Conservation (phyloP, 2,113 vertebrate genomes). For the Rhinopithecus roxellana region DNA sequence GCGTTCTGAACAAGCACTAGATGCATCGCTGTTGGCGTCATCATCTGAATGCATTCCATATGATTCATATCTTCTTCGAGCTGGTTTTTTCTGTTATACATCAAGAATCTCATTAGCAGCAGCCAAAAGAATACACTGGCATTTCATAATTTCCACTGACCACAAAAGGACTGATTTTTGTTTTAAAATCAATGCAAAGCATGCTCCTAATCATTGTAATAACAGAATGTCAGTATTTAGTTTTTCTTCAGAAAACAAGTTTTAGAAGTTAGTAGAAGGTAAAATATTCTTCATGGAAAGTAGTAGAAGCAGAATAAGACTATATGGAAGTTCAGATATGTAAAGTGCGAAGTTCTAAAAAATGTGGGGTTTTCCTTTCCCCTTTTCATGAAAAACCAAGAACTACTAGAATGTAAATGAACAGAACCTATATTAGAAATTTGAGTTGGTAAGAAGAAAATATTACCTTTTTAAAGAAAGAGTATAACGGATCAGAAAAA, state of each 20-base stretch:
- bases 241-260: conserved; percentile 50
- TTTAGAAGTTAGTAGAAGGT: conserved; percentile 52
- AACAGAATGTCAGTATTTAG: conserved; percentile 36
- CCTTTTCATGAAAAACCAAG: conserved; percentile 20
- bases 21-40: conserved; percentile 97
- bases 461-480: not conserved
- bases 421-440: not conserved
- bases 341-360: not conserved
- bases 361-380: not conserved
- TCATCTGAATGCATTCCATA: conserved; percentile 97
- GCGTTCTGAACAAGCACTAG: conserved; percentile 96
- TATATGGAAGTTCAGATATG: not conserved
- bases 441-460: conserved; percentile 23
- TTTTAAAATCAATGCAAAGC: conserved; percentile 35
- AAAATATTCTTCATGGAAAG: conserved; percentile 21
- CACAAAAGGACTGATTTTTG: not conserved
- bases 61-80: conserved; percentile 93
- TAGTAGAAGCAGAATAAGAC: not conserved
- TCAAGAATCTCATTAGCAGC: conserved; percentile 28
- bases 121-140: not conserved
- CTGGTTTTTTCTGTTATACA: conserved; percentile 92
- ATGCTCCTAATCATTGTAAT: conserved; percentile 52
- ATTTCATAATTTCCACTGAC: conserved; percentile 62
- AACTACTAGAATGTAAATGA: conserved; percentile 30
- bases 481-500: not conserved